A percentile compares a stretch with the other conserved stretches of the same genome.
Conservation (phyloP, 37 sponge, comb jelly and placozoan species). For the Spongilla lacustris region DNA sequence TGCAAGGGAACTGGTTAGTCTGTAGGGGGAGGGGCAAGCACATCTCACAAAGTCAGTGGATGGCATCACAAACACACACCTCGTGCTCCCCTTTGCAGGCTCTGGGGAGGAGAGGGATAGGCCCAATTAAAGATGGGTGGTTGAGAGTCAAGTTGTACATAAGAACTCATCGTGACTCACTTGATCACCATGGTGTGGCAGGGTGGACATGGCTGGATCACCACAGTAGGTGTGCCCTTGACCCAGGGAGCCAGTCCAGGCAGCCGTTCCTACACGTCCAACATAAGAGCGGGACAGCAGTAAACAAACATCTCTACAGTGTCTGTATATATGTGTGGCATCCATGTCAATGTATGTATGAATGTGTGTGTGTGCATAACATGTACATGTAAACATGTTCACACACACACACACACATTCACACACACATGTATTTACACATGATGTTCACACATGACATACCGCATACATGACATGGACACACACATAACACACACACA, state of each 20-base stretch:
- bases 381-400: too few relatives aligned
- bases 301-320: not conserved
- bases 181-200: slow-evolving; percentile 41
- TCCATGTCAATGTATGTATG: too few relatives aligned
- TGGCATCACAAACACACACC: not conserved
- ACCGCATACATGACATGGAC: too few relatives aligned
- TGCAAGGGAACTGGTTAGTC: slow-evolving; percentile 42
- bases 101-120: too few relatives aligned
- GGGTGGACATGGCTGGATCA: slow-evolving; percentile 71
- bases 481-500: too few relatives aligned
- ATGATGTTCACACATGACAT: too few relatives aligned
- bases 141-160: too few relatives aligned
- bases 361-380: not conserved
- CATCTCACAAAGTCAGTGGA: too few relatives aligned
- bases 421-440: too few relatives aligned
- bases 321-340: not conserved
- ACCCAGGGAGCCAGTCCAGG: slow-evolving; percentile 61
- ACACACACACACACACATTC: too few relatives aligned
- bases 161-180: slow-evolving; percentile 22
- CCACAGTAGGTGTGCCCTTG: slow-evolving; percentile 28
- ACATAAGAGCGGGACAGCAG: not conserved
- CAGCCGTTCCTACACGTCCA: slow-evolving; percentile 9
- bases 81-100: not conserved
- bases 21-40: not conserved
- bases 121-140: too few relatives aligned